A percentile compares a stretch with the other conserved stretches of the same genome.
Conservation (phyloP, 2,113 vertebrate genomes). For the Paraplagusia blochii region DNA sequence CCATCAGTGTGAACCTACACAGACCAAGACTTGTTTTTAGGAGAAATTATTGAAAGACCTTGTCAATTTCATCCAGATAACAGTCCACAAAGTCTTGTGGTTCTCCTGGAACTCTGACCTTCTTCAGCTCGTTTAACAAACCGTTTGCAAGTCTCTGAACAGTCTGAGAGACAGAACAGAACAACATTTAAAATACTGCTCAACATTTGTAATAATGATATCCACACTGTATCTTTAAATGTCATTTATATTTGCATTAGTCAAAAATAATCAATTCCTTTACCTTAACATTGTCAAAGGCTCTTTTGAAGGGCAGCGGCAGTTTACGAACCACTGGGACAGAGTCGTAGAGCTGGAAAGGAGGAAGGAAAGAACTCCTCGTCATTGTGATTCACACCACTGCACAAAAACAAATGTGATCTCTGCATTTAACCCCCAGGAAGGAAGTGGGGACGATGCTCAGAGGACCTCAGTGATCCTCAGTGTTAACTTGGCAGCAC, state of each 20-base stretch:
- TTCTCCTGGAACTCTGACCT: slow-evolving; percentile 37
- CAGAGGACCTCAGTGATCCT: too few relatives aligned
- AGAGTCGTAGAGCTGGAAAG: slow-evolving; percentile 23
- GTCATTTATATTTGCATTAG: too few relatives aligned
- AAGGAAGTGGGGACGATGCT: too few relatives aligned
- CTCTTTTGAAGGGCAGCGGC: slow-evolving; percentile 38
- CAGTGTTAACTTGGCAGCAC: too few relatives aligned
- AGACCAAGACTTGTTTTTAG: too few relatives aligned
- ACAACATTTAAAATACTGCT: not conserved
- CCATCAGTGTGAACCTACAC: too few relatives aligned
- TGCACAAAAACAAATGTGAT: slow-evolving; percentile 6
- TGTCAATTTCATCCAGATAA: slow-evolving; percentile 52
- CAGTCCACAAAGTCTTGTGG: slow-evolving; percentile 52
- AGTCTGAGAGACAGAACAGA: slow-evolving; percentile 4
- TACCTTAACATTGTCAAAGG: slow-evolving; percentile 17
- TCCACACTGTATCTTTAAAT: not conserved
- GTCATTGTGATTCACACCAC: too few relatives aligned
- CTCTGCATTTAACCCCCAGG: too few relatives aligned
- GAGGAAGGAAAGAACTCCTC: too few relatives aligned
- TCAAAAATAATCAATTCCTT: not conserved
- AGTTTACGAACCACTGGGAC: slow-evolving; percentile 8
- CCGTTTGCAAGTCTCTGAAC: not conserved
- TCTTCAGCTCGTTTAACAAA: slow-evolving; percentile 40
- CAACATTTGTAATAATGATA: not conserved
- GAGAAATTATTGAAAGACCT: too few relatives aligned